Conservation (phyloP, 2,797 vertebrate genomes). For the Notolepis coatsorum region DNA sequence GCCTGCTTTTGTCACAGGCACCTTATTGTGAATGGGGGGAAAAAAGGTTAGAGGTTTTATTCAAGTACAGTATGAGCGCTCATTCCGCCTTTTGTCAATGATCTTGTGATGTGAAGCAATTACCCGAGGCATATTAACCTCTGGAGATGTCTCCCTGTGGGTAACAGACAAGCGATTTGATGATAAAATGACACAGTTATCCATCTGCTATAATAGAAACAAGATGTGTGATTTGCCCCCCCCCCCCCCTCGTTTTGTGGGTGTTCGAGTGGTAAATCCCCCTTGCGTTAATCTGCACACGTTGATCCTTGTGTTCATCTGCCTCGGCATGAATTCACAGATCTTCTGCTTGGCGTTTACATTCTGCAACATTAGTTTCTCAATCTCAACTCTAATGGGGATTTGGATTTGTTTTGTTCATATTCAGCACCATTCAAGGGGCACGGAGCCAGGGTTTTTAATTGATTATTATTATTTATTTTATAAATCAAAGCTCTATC, state of each 20-base stretch:
- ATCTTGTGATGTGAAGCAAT: conserved; percentile 61
- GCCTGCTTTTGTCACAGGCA: conserved; percentile 36
- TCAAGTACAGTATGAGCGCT: conserved; percentile 5
- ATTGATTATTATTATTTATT: too few species aligned
- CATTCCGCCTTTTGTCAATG: conserved; percentile 18
- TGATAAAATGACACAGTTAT: conserved; percentile 81
- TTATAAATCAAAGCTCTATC: too few species aligned
- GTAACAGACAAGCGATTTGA: conserved; percentile 73
- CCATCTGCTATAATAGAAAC: conserved; percentile 77
- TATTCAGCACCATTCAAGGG: conserved; percentile 44
- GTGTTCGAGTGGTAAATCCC: conserved; percentile 74
- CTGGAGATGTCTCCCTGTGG: conserved; percentile 59
- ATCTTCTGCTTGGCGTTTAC: conserved; percentile 76
- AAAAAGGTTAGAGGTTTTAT: conserved; percentile 27
- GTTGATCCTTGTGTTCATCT: conserved; percentile 77
- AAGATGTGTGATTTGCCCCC: conserved; percentile 80
- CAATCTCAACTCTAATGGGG: conserved; percentile 64
- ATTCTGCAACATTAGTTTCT: conserved; percentile 53
- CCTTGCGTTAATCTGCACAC: conserved; percentile 71
- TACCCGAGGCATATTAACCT: conserved; percentile 60
- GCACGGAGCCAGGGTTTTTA: conserved; percentile 33
- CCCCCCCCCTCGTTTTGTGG: conserved; percentile 70
- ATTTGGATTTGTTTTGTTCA: conserved; percentile 68
- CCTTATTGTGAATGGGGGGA: conserved; percentile 41
- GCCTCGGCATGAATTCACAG: conserved; percentile 75